Evolutionary conservation across 2,113 vertebrate species (phyloP).

Genomic region (Cairina moschata): DNA sequence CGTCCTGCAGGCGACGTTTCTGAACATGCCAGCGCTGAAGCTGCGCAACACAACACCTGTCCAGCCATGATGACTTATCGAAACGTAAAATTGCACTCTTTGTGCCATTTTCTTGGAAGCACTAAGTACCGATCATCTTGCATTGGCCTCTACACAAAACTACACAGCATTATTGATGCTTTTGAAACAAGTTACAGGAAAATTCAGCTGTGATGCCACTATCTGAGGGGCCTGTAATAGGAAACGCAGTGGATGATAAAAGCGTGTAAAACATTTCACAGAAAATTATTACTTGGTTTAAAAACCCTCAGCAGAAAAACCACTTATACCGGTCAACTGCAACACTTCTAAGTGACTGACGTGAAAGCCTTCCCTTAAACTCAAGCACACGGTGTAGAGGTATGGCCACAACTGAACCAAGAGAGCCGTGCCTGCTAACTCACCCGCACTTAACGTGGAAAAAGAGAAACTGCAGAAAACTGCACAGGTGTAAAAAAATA

Average conservation of each 20-base stretch:
- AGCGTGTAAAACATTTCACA: too few species aligned
- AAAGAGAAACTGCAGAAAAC: neutral
- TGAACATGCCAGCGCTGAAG: neutral
- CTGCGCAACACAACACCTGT: neutral
- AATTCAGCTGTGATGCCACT: neutral
- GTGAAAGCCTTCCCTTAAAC: neutral
- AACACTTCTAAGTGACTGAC: neutral
- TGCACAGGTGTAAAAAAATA: neutral
- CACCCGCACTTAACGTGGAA: neutral
- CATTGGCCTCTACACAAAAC: neutral
- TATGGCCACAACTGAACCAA: neutral
- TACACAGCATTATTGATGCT: neutral
- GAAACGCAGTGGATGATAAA: neutral
- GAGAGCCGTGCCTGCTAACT: neutral
- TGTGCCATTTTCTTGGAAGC: neutral
- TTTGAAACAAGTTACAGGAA: neutral
- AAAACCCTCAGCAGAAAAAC: neutral
- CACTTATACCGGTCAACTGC: neutral
- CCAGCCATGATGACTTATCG: accelerated
- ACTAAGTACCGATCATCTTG: accelerated
- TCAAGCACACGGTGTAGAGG: neutral
- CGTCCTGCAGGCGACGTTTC: neutral
- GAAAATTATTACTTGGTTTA: neutral
- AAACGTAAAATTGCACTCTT: neutral
- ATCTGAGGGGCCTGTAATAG: neutral